Conservation (phyloP, 2,113 vertebrate species). For the Phoxinus phoxinus region DNA sequence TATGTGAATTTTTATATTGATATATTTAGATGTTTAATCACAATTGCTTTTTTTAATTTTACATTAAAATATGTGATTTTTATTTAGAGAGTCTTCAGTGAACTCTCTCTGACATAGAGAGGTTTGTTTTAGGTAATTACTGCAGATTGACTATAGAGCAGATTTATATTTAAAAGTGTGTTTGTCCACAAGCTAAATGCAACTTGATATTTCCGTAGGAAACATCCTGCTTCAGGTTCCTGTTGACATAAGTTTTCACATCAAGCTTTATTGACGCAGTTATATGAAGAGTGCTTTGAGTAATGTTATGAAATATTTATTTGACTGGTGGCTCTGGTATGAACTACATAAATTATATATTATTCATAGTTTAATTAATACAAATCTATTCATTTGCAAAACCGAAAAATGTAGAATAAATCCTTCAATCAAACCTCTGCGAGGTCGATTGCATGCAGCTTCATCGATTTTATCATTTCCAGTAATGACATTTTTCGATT, state of each 20-base stretch:
- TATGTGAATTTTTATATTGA: not conserved
- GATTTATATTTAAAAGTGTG: not conserved
- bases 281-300: not conserved
- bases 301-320: constrained; percentile 21
- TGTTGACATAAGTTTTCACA: constrained; percentile 23
- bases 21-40: not conserved
- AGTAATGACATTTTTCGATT: not conserved
- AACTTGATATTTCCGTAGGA: constrained; percentile 27
- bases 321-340: not conserved
- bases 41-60: not conserved
- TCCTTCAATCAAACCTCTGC: not conserved
- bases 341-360: not conserved
- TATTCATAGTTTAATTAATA: not conserved
- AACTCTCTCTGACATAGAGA: not conserved
- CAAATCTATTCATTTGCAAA: constrained; percentile 1
- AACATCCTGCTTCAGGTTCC: constrained; percentile 51
- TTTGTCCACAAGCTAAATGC: not conserved
- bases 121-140: not conserved
- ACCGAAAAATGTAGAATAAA: not conserved
- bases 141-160: not conserved
- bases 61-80: not conserved
- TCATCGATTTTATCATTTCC: not conserved
- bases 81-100: not conserved
- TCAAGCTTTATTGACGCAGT: constrained; percentile 31
- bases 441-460: not conserved